These are phyloP conservation scores for Myrmophylax atrothorax DNA, from an alignment of 2,113 vertebrate species.

Conservation along the genomic window DNA sequence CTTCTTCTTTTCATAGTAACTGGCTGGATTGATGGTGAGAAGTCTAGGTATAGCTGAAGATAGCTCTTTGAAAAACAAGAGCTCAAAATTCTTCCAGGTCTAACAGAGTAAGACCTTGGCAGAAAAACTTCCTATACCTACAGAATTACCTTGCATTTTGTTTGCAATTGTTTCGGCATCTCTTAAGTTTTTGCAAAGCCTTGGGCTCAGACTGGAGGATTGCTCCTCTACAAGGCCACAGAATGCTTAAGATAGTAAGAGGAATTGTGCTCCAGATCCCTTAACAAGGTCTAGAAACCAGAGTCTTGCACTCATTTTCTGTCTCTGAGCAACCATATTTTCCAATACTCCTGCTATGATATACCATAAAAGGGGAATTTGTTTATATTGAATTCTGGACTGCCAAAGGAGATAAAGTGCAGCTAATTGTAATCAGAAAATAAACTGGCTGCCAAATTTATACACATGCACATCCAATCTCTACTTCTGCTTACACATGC, in stretches of 20 bases:
- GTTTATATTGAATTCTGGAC: not conserved
- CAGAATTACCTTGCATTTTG: not conserved
- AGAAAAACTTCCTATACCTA: not conserved
- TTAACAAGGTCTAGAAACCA: not conserved
- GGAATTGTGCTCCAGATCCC: not conserved
- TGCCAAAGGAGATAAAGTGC: not conserved
- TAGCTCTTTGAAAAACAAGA: not conserved
- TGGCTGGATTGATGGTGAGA: rapidly evolving
- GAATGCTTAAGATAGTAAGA: not conserved
- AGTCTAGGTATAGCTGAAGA: not conserved
- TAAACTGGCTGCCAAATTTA: not conserved
- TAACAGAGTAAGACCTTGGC: not conserved
- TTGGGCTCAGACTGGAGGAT: not conserved
- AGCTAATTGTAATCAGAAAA: not conserved
- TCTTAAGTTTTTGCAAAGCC: not conserved
- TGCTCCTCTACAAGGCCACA: not conserved
- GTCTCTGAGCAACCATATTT: not conserved
- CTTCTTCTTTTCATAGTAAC: not conserved
- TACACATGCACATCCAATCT: not conserved
- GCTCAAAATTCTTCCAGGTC: not conserved
- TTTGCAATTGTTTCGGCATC: not conserved
- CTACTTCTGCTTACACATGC: not conserved
- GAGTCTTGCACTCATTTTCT: not conserved
- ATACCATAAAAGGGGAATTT: not conserved
- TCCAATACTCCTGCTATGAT: not conserved